phyloP scores from a whole-genome alignment of 2,797 vertebrate genomes.

The Hafferia zeledoni region DNA sequence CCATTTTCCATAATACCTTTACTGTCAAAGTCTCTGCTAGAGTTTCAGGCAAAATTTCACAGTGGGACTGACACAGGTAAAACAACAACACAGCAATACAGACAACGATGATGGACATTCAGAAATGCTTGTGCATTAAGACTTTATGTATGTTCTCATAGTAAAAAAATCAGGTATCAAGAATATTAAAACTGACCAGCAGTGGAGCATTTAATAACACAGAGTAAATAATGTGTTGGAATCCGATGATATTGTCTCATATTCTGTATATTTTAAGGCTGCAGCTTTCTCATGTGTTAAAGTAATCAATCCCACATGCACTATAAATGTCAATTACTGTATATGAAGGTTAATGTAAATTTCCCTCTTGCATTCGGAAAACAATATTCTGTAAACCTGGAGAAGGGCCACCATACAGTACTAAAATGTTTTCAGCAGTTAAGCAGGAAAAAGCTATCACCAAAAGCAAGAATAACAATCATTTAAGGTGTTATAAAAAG shows the following conservation, averaged over 20 bases:
- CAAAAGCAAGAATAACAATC: constrained; percentile 33
- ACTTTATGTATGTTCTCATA: background rate
- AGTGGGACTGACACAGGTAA: background rate
- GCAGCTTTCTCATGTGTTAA: constrained; percentile 33
- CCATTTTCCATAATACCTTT: background rate
- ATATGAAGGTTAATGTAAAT: constrained; percentile 41
- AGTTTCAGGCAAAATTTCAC: background rate
- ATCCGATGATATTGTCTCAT: background rate
- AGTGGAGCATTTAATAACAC: background rate
- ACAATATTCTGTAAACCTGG: constrained; percentile 3
- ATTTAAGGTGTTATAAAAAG: constrained; percentile 39
- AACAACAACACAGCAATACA: background rate
- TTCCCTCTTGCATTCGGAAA: constrained; percentile 21
- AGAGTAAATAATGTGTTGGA: background rate
- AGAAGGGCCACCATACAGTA: constrained; percentile 10
- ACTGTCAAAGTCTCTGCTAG: background rate
- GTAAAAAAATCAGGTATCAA: background rate
- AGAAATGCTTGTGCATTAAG: background rate
- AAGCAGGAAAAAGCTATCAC: constrained; percentile 60
- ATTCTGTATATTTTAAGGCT: background rate
- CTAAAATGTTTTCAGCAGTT: constrained; percentile 33
- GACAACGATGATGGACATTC: background rate
- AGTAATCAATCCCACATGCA: constrained; percentile 57
- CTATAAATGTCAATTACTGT: constrained; percentile 35
- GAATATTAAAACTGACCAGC: background rate